These are phyloP conservation scores for Pipa parva DNA, from an alignment of 2,113 vertebrate genomes.

Conservation along the genomic window DNA sequence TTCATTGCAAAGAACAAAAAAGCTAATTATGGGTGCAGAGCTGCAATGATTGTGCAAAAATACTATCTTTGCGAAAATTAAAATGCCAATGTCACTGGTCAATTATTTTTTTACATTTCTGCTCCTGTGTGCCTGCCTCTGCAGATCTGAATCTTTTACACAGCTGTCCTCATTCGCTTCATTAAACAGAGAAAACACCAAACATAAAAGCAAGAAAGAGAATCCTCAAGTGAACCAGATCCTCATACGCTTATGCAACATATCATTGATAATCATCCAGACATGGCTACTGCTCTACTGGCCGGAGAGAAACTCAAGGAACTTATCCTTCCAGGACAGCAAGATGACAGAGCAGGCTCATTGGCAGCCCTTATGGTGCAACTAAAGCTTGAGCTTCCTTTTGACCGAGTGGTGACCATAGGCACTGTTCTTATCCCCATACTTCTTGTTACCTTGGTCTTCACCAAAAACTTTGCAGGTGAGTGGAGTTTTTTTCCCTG, in stretches of 20 bases:
- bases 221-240: constrained; percentile 9
- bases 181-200: constrained; percentile 1
- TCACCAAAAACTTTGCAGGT: constrained; percentile 98
- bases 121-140: background rate
- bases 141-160: constrained; percentile 5
- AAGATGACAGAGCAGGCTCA: constrained; percentile 86
- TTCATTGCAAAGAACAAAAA: too few relatives aligned
- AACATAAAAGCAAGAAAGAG: constrained; percentile 3
- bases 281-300: constrained; percentile 97
- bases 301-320: constrained; percentile 97
- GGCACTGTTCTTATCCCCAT: constrained; percentile 97
- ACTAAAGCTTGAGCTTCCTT: constrained; percentile 93
- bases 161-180: background rate
- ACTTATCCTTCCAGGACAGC: constrained; percentile 89
- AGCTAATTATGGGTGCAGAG: background rate
- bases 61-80: too few relatives aligned
- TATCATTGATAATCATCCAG: constrained; percentile 92
- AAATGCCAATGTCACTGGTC: background rate
- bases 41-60: too few relatives aligned
- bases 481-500: constrained; percentile 53
- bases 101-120: background rate
- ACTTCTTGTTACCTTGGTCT: constrained; percentile 92
- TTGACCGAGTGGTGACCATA: constrained; percentile 94
- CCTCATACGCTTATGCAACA: constrained; percentile 83
- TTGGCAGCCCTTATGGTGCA: constrained; percentile 90